phyloP scores from a whole-genome alignment of 2,797 vertebrate genomes.

The Streptopelia turtur region DNA sequence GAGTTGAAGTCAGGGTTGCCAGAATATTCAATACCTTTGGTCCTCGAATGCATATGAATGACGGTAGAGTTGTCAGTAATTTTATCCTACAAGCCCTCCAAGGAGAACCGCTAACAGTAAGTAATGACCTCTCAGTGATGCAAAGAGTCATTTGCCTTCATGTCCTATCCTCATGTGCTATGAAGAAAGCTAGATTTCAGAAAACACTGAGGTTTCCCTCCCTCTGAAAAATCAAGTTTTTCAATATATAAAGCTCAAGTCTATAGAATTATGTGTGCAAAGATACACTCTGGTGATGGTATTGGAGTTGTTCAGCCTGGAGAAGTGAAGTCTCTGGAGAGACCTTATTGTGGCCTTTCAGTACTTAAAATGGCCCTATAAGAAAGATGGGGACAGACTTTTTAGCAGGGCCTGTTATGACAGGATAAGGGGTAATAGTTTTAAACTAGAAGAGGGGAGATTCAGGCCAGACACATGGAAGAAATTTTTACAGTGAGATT shows the following conservation, averaged over 20 bases:
- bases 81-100: constrained; percentile 98
- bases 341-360: too few species aligned
- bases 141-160: fast-evolving
- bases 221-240: background rate
- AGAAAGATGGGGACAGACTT: too few species aligned
- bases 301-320: background rate
- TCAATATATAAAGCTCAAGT: background rate
- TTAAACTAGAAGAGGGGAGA: too few species aligned
- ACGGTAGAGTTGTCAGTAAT: constrained; percentile 98
- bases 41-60: constrained; percentile 99
- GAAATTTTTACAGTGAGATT: too few species aligned
- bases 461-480: too few species aligned
- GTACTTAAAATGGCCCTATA: too few species aligned
- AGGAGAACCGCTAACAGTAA: constrained; percentile 93
- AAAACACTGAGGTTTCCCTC: background rate
- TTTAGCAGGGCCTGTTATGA: too few species aligned
- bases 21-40: constrained; percentile 99
- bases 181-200: background rate
- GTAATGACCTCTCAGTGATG: constrained; percentile 3
- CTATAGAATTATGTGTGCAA: background rate
- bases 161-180: background rate
- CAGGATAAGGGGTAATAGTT: too few species aligned
- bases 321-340: too few species aligned
- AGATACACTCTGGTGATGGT: background rate
- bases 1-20: constrained; percentile 97